Base-by-base conservation (phyloP, 2,888 invertebrate species). In the Heliconius ethilla region DNA sequence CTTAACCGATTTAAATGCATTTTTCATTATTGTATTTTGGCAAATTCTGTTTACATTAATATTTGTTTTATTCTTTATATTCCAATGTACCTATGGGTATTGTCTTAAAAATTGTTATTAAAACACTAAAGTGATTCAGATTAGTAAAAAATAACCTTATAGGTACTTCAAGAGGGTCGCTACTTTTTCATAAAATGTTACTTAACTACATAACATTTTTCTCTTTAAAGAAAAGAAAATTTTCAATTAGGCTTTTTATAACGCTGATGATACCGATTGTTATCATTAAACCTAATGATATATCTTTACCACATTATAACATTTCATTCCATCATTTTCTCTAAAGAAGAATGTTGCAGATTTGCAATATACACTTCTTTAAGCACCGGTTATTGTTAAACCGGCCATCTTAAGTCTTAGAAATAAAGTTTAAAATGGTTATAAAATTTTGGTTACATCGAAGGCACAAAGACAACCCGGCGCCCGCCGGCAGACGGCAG, bases 401-500 rank as follows among this genome's bases (percentile, higher is more conserved):
- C 15, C 7, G 22, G 25, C 15, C 37, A 63, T 63, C 40, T 74
- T 27, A 59, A 37, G 13, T 22, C 63, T 10, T 18, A 15, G 1
- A 27, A 25, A 40, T 74, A 74, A 40, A 63, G 74, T 45, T 63
- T 63, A 74, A 63, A 74, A 63, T 74, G 27, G 63, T 25, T 18
- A 37, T 9, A 62, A 11, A 27, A 27, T n/a, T 11, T 9, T 33
- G 72, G 33, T 51, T 33, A 13, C 37, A 18, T n/a, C 5, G 37
- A 25, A 74, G 69, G 73, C 74, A 76, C 70, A 75, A 81, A 75
- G 70, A 74, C 76, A 75, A 62, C 63, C 62, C 74, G 75, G 70
- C 74, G 69, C 74, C 75, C 45, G 63, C n/a, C 29, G 67, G 63
- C 75, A 76, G 62, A 63, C 73, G 45, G 75, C 81, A 81, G 81